Base-by-base conservation (phyloP, 2,113 vertebrate genomes). In the Psephotus haematonotus region DNA sequence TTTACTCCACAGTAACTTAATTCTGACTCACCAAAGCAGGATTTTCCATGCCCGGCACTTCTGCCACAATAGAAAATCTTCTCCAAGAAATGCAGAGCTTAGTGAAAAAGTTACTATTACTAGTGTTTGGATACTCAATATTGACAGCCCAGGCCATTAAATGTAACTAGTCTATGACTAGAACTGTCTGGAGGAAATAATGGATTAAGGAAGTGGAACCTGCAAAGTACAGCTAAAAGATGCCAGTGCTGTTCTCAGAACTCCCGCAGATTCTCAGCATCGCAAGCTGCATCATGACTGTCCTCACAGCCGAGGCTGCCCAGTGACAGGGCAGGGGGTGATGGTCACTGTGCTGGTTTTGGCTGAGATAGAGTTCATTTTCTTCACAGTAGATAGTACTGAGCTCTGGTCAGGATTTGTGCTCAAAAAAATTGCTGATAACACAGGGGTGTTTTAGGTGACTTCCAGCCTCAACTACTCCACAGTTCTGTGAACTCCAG, bases 1-100 rank as follows among this genome's bases (percentile, higher is more conserved):
- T 97, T 97, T 96, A 95, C 94, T 97, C 93, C 93, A 89, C 96
- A 92, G 94, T 84, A 97, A 95, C 94, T 97, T 96, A 90, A 95
- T 94, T 94, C 96, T 91, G 92, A 94, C 95, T 97, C 95, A 95
- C 62, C 8, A 5, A 97, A 91, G 96, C 93, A 96, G 95, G 96
- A 96, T 97, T 97, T 97, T 39, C 96, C 79, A 92, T 89, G 93
- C 92, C 93, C 1, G 4, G 90, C 76, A 92, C 93, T 95, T 93
- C 89, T 96, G 81, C 80, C 85, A 96, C 95, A 96, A 97, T 86
- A 96, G 95, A 95, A 97, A 97, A 97, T 94, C 94, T 94, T 68
- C 75, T 72, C 68, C 88, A 90, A 96, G 94, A 97, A 97, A 96
- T 93, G 91, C 88, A 93, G 84, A 96, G 95, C 93, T 97, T 96